A percentile compares a stretch with the other conserved stretches of the same genome.
These are phyloP conservation scores for Leucophenga varia DNA, from an alignment of 1,140 invertebrate species.

Conservation along the genomic window DNA sequence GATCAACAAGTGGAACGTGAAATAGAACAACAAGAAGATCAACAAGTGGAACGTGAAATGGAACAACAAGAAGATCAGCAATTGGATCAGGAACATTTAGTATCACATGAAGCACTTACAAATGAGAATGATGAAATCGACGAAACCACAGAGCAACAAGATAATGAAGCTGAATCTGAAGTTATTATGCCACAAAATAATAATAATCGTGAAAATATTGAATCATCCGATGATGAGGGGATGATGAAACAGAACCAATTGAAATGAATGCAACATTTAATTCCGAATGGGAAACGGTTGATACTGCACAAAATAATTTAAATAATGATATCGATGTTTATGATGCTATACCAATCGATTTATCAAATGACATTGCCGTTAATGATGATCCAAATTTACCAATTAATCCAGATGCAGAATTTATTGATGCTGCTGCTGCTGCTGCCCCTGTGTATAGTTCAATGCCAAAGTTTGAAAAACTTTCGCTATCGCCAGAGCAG, in stretches of 20 bases:
- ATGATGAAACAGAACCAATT: conserved; percentile 8
- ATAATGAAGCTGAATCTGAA: no score
- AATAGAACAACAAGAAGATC: no score
- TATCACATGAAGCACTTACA: no score
- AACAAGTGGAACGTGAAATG: neutral
- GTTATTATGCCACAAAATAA: no score
- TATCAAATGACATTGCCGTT: conserved; percentile 55
- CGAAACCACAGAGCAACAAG: no score
- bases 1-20: neutral
- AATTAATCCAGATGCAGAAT: conserved; percentile 51
- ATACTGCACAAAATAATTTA: conserved; percentile 36
- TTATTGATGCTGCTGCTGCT: conserved; percentile 28
- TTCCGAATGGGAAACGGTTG: conserved; percentile 34
- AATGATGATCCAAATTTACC: conserved; percentile 45
- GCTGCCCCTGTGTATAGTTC: neutral
- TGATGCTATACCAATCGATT: conserved; percentile 39
- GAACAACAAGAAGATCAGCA: conserved; percentile 3
- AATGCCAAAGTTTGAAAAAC: conserved; percentile 45
- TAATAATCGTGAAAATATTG: conserved; percentile 22
- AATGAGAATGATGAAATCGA: no score
- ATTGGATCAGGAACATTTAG: neutral
- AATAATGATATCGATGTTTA: conserved; percentile 44
- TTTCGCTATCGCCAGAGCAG: conserved; percentile 18
- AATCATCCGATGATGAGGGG: conserved; percentile 43
- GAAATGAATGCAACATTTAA: conserved; percentile 47